Evolutionary conservation across 2,888 invertebrate genomes (phyloP).

Genomic region (Ectemnius lituratus): DNA sequence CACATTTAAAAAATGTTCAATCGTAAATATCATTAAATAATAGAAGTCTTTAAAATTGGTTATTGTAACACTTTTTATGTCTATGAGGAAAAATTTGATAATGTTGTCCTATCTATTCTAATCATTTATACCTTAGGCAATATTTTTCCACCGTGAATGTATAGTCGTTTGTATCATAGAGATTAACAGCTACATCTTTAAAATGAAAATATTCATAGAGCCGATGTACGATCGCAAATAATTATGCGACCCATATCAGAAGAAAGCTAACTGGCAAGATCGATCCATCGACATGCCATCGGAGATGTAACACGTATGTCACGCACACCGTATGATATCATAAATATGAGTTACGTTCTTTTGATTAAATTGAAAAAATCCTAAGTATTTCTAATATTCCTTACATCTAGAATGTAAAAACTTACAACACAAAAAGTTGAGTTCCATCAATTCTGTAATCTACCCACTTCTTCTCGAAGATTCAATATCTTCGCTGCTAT

Average conservation of each 20-base stretch:
- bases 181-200: conserved; percentile 63
- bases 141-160: conserved; percentile 59
- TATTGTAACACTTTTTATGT: conserved; percentile 66
- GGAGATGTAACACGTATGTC: conserved; percentile 62
- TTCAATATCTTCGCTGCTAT: conserved; percentile 49
- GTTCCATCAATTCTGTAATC: conserved; percentile 48
- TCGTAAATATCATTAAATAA: conserved; percentile 65
- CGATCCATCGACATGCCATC: conserved; percentile 33
- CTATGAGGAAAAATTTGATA: conserved; percentile 74
- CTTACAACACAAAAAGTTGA: conserved; percentile 58
- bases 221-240: conserved; percentile 44
- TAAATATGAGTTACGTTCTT: conserved; percentile 51
- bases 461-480: conserved; percentile 48
- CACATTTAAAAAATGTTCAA: conserved; percentile 53
- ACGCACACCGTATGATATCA: conserved; percentile 40
- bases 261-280: conserved; percentile 43
- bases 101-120: conserved; percentile 75
- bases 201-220: conserved; percentile 60
- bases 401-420: conserved; percentile 62
- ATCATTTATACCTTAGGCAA: conserved; percentile 66
- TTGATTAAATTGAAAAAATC: conserved; percentile 72
- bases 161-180: conserved; percentile 63
- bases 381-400: conserved; percentile 62
- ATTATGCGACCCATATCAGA: conserved; percentile 39
- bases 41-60: conserved; percentile 69